A percentile compares a stretch with the other conserved stretches of the same genome.
These are phyloP conservation scores for Diachrysia chrysitis DNA, from an alignment of 2,888 invertebrate species.

Conservation along the genomic window DNA sequence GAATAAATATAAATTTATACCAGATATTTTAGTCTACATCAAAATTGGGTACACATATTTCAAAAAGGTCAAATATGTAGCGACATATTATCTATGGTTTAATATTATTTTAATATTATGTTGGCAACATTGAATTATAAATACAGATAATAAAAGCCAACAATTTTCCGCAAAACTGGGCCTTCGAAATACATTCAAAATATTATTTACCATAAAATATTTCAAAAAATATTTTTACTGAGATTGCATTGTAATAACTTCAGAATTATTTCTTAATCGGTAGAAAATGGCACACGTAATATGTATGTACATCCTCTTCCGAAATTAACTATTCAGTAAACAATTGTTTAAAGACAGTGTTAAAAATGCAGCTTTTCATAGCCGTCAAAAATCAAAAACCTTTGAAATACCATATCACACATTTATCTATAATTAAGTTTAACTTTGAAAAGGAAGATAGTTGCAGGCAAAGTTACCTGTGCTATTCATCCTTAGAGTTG, in stretches of 20 bases:
- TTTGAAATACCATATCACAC: constrained; percentile 10
- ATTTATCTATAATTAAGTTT: constrained; percentile 33
- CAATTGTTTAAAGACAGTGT: neutral
- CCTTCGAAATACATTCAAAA: constrained; percentile 5
- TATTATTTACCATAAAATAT: neutral
- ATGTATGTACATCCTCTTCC: constrained; percentile 17
- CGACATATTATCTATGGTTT: constrained; percentile 21
- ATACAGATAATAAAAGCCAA: constrained; percentile 29
- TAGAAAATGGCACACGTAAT: constrained; percentile 45
- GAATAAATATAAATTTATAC: neutral
- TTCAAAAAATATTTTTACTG: constrained; percentile 21
- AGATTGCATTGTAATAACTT: constrained; percentile 45
- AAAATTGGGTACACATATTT: constrained; percentile 15
- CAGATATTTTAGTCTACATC: neutral
- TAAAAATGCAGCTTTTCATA: constrained; percentile 2
- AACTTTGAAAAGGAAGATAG: constrained; percentile 66
- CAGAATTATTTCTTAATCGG: constrained; percentile 9
- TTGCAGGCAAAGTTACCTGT: constrained; percentile 69
- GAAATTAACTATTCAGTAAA: neutral
- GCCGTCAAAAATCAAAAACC: neutral
- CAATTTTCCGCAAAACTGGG: constrained; percentile 10
- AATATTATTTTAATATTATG: constrained; percentile 5
- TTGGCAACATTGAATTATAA: constrained; percentile 39
- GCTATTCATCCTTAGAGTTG: constrained; percentile 48
- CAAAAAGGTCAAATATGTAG: constrained; percentile 19